A percentile compares a stretch with the other conserved stretches of the same genome.
These are phyloP conservation scores for Lasioglossum pauxillum DNA, from an alignment of 2,888 invertebrate species.

Conservation along the genomic window DNA sequence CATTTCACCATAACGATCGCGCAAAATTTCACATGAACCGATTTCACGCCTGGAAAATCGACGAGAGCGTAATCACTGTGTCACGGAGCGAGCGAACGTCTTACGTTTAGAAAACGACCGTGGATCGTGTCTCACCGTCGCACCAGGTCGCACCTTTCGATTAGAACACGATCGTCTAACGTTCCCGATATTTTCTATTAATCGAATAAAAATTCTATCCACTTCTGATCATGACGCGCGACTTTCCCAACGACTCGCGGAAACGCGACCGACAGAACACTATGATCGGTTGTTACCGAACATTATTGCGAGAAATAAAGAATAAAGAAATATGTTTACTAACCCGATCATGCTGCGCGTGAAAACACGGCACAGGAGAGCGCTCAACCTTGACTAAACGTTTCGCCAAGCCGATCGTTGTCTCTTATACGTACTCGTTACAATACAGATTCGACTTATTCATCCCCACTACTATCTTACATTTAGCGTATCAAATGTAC, in stretches of 20 bases:
- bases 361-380: slow-evolving; percentile 50
- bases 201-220: neutral
- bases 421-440: slow-evolving; percentile 68
- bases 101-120: neutral
- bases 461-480: slow-evolving; percentile 58
- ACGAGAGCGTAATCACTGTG: neutral
- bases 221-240: neutral
- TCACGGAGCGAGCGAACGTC: neutral
- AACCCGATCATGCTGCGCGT: slow-evolving; percentile 74
- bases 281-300: neutral
- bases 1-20: neutral
- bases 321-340: slow-evolving; percentile 50
- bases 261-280: neutral
- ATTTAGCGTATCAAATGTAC: slow-evolving; percentile 27
- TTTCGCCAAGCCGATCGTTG: slow-evolving; percentile 70
- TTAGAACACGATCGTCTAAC: neutral
- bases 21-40: neutral
- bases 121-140: neutral
- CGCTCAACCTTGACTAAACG: slow-evolving; percentile 76
- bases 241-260: neutral
- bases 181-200: neutral
- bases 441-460: slow-evolving; percentile 63
- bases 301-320: neutral
- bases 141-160: neutral
- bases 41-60: neutral